Percentiles rank a stretch among this genome's conserved stretches.
These are phyloP conservation scores for Himalopsyche tibetana DNA, from an alignment of 2,888 invertebrate genomes.

Conservation along the genomic window DNA sequence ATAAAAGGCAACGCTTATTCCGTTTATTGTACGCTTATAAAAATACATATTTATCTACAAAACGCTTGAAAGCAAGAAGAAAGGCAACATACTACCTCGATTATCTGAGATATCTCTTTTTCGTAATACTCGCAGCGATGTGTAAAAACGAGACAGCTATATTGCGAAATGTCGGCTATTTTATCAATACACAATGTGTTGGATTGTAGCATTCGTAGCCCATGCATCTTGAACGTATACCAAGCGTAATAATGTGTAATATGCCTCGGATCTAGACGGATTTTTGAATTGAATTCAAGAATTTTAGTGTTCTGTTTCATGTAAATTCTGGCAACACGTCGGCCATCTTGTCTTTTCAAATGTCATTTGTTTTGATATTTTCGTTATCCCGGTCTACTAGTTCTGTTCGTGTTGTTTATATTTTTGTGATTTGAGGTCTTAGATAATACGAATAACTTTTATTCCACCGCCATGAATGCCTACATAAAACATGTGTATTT, in stretches of 20 bases:
- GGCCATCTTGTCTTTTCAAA: slow-evolving; percentile 54
- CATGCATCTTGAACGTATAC: not conserved
- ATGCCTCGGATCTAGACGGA: not conserved
- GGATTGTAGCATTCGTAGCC: slow-evolving; percentile 18
- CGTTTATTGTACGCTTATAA: too few species aligned
- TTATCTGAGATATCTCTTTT: too few species aligned
- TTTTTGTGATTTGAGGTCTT: not conserved
- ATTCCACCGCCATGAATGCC: too few species aligned
- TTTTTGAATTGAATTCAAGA: not conserved
- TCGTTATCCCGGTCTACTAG: not conserved
- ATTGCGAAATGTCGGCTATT: too few species aligned
- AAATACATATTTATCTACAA: too few species aligned
- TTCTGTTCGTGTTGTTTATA: not conserved
- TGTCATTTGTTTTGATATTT: slow-evolving; percentile 57
- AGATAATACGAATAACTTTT: not conserved
- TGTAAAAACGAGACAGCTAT: too few species aligned
- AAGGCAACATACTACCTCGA: too few species aligned
- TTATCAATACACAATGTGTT: too few species aligned
- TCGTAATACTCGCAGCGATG: too few species aligned
- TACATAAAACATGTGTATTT: too few species aligned
- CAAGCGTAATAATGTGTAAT: not conserved
- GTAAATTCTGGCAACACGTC: slow-evolving; percentile 39
- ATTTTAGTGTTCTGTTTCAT: not conserved
- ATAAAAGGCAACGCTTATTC: too few species aligned
- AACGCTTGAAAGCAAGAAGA: too few species aligned